Conservation (phyloP, 2,113 vertebrate species). For the Monopterus albus region DNA sequence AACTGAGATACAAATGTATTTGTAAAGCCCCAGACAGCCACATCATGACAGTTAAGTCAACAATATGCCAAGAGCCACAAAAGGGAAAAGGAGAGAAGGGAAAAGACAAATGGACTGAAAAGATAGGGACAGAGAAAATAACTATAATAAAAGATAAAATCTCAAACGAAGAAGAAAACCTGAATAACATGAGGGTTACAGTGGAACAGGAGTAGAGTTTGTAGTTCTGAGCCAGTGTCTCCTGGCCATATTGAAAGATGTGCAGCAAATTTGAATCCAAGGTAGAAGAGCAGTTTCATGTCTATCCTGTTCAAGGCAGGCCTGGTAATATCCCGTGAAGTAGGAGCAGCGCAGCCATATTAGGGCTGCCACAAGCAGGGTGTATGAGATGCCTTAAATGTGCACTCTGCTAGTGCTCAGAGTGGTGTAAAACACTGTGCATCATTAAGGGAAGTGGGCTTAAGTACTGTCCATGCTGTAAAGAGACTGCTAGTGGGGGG, state of each 20-base stretch:
- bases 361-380: conserved; percentile 20
- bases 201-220: conserved; percentile 7
- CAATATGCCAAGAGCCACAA: conserved; percentile 38
- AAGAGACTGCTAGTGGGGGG: conserved; percentile 43
- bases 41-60: conserved; percentile 57
- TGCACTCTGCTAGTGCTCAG: conserved; percentile 42
- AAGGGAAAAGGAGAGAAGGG: not conserved
- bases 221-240: conserved; percentile 18
- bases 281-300: conserved; percentile 44
- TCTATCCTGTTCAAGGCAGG: conserved; percentile 40
- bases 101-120: not conserved
- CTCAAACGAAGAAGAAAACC: conserved; percentile 1
- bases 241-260: conserved; percentile 7
- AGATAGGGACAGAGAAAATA: conserved; percentile 2
- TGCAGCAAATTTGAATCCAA: conserved; percentile 20
- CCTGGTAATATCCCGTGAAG: conserved; percentile 34
- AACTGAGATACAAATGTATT: conserved; percentile 64
- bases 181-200: conserved; percentile 8
- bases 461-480: conserved; percentile 46
- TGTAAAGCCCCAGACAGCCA: conserved; percentile 61
- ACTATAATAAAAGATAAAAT: conserved; percentile 5
- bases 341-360: conserved; percentile 37
- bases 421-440: conserved; percentile 53
- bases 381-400: conserved; percentile 34
- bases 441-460: conserved; percentile 65